Evolutionary conservation across 2,888 invertebrate species (phyloP).

Genomic region (Lottia scabra): DNA sequence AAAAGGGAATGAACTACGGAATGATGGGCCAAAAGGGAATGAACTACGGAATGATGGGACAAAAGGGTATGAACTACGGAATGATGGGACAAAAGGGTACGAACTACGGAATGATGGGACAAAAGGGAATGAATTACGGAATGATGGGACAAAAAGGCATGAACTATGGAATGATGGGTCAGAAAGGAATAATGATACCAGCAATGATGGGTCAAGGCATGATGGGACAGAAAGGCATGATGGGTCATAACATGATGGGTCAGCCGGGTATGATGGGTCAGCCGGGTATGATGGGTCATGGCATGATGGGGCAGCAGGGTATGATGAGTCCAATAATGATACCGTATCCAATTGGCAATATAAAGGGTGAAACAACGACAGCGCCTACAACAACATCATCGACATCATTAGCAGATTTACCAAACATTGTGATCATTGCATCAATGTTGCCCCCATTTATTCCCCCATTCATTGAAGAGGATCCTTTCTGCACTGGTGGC

Average conservation of each 20-base stretch:
- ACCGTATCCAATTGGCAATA: slow-evolving; percentile 14
- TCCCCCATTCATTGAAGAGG: slow-evolving; percentile 14
- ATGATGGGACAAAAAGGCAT: slow-evolving; percentile 6
- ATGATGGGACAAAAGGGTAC: slow-evolving; percentile 9
- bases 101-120: slow-evolving; percentile 3
- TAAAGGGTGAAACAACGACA: background rate
- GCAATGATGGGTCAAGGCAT: background rate
- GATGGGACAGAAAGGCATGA: background rate
- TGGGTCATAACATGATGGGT: slow-evolving; percentile 6
- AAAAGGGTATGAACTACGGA: background rate
- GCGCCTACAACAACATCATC: background rate
- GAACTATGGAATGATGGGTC: slow-evolving; percentile 4
- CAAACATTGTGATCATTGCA: slow-evolving; percentile 13
- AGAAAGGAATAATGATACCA: background rate
- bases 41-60: background rate
- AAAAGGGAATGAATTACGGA: background rate
- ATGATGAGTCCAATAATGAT: slow-evolving; percentile 18
- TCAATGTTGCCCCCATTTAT: slow-evolving; percentile 11
- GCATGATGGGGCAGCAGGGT: background rate
- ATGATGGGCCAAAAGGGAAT: background rate
- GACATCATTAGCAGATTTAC: background rate
- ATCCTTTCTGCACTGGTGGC: background rate
- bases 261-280: slow-evolving; percentile 11
- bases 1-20: background rate
- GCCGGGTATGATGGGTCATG: background rate